These are phyloP conservation scores for Limnephilus rhombicus DNA, from an alignment of 2,888 invertebrate species.

Conservation along the genomic window DNA sequence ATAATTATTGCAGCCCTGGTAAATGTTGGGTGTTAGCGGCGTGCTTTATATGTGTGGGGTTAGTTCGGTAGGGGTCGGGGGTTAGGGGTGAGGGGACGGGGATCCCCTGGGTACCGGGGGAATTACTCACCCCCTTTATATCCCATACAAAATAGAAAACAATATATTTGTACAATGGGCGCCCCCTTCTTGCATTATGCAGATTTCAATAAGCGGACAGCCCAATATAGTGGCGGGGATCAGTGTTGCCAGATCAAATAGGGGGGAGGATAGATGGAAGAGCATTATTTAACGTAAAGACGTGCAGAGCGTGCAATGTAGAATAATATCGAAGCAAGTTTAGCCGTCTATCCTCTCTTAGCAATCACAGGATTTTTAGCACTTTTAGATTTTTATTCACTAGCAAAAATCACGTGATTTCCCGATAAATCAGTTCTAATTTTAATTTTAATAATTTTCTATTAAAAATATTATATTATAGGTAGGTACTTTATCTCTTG, in stretches of 20 bases:
- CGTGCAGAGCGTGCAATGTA: not conserved
- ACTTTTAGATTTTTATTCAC: too few species aligned
- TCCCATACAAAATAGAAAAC: conserved; percentile 65
- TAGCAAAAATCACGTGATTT: too few species aligned
- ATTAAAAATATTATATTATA: too few species aligned
- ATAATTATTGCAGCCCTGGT: conserved; percentile 45
- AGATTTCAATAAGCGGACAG: conserved; percentile 63
- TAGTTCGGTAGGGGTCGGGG: conserved; percentile 31
- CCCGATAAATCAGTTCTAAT: too few species aligned
- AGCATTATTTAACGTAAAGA: conserved; percentile 32
- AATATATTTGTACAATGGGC: conserved; percentile 65
- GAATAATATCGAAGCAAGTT: not conserved
- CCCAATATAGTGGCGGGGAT: conserved; percentile 54
- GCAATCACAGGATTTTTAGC: too few species aligned
- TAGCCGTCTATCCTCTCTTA: not conserved
- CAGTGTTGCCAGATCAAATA: conserved; percentile 44
- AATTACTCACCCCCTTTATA: conserved; percentile 65
- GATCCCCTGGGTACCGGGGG: conserved; percentile 67
- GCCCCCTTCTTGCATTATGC: conserved; percentile 58
- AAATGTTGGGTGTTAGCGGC: conserved; percentile 57
- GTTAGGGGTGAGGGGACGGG: conserved; percentile 62
- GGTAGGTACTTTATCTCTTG: too few species aligned
- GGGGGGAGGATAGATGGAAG: conserved; percentile 13
- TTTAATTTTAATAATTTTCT: too few species aligned
- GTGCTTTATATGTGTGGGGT: conserved; percentile 47